Conservation (phyloP, 2,797 vertebrate species). For the Tinamus major region DNA sequence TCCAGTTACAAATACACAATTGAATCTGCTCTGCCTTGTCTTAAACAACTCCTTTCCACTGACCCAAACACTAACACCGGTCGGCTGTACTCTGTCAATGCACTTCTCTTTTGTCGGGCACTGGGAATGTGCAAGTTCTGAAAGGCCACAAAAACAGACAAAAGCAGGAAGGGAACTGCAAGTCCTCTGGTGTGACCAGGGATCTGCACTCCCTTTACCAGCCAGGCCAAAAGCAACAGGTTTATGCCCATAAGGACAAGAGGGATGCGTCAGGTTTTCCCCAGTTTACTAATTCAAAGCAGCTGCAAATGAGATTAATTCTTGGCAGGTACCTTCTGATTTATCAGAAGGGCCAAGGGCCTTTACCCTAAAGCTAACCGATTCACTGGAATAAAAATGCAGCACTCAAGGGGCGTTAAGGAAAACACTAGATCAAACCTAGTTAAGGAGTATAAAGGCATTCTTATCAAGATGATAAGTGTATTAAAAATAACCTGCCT, state of each 20-base stretch:
- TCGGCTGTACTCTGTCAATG: too few relatives aligned
- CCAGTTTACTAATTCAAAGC: slow-evolving; percentile 26
- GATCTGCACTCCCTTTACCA: not conserved
- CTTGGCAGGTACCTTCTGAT: slow-evolving; percentile 44
- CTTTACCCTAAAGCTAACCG: slow-evolving; percentile 21
- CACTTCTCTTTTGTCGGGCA: not conserved
- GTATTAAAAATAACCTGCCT: slow-evolving; percentile 67
- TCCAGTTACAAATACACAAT: rapidly evolving
- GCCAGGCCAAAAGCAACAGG: not conserved
- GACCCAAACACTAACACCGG: not conserved
- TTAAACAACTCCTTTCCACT: not conserved
- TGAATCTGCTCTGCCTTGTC: not conserved
- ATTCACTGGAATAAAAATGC: not conserved
- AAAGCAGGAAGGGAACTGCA: not conserved
- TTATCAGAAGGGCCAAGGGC: slow-evolving; percentile 32
- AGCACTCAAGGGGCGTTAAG: slow-evolving; percentile 38
- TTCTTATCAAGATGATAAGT: slow-evolving; percentile 54
- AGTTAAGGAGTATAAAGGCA: slow-evolving; percentile 28
- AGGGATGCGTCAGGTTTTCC: not conserved
- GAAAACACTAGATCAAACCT: slow-evolving; percentile 35
- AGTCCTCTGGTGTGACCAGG: not conserved
- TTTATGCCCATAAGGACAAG: not conserved
- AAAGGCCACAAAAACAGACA: not conserved
- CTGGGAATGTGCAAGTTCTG: not conserved
- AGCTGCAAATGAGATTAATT: slow-evolving; percentile 61